Base-by-base conservation (phyloP, 1,140 invertebrate genomes). In the Habropoda laboriosa region DNA sequence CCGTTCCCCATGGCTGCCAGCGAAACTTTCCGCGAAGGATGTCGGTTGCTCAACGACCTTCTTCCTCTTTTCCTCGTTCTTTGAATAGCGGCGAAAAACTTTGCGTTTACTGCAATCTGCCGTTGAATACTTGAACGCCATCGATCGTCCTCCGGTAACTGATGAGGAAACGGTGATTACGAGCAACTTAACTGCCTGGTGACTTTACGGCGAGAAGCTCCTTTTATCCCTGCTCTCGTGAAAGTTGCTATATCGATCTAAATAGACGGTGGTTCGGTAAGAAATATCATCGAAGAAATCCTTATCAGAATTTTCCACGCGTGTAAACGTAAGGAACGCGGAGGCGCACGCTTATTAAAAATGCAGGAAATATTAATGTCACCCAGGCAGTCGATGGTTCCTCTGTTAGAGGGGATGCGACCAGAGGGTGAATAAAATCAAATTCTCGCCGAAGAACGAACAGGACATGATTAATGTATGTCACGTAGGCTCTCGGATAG, bases 401-500 rank as follows among this genome's bases (percentile, higher is more conserved):
- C 75, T 13, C n/a, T 30, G 53, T n/a, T 68, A 13, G 21, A 49
- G n/a, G 61, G n/a, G 42, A n/a, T 27, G 18, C 42, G 40, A 8
- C 24, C 18, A 24, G 61, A 83, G 81, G 82, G 82, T 80, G 82
- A 85, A 85, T 83, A 85, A 85, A 83, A 85, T 85, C 82, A 85
- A 85, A 85, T 85, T 85, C 80, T 83, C 81, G 81, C 51, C 75
- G 61, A 85, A 85, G 76, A 80, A 74, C 81, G 76, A 80, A 66
- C 70, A 45, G 47, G 49, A 71, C 78, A 78, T 85, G 83, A 85
- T 85, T 85, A 85, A 85, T 85, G 83, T 85, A 85, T 84, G 60
- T 81, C 82, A 85, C 83, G 77, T 84, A 85, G 78, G 42, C 61
- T 60, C 32, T 40, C 5, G 72, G 70, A 66, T 70, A 83, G 78